Conservation (phyloP, 2,113 vertebrate species). For the Chloropsis cyanopogon region DNA sequence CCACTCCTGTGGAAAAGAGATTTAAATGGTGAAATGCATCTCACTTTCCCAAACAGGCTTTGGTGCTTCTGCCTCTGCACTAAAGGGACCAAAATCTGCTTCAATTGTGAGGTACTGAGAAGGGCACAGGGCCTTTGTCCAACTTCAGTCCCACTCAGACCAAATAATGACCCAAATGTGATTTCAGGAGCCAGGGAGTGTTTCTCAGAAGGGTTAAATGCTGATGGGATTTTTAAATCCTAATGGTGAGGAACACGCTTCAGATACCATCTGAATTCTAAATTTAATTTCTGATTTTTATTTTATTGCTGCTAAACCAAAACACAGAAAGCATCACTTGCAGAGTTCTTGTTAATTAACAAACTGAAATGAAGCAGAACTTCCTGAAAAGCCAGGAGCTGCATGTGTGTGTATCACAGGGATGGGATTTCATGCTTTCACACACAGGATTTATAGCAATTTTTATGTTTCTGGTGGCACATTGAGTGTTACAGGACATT, state of each 20-base stretch:
- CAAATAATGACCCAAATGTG: no score
- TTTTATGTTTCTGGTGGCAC: not conserved
- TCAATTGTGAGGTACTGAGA: no score
- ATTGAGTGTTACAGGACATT: not conserved
- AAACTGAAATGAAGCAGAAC: constrained; percentile 26
- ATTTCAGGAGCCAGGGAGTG: not conserved
- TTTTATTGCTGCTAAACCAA: not conserved
- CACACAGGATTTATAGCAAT: not conserved
- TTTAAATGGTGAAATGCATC: no score
- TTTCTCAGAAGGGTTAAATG: not conserved
- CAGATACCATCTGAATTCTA: not conserved
- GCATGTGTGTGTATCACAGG: not conserved
- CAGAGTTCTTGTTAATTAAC: constrained; percentile 5
- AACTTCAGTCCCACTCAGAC: no score
- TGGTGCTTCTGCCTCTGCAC: no score
- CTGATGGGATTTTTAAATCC: not conserved
- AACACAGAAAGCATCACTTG: not conserved
- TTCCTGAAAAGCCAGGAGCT: not conserved
- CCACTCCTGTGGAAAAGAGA: no score
- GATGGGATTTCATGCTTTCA: not conserved
- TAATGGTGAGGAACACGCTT: not conserved
- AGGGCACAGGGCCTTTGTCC: no score
- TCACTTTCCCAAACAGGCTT: no score
- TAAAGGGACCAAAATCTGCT: no score
- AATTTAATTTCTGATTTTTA: not conserved